These are phyloP conservation scores for Alouatta palliata DNA, from an alignment of 2,113 vertebrate species.

Conservation along the genomic window DNA sequence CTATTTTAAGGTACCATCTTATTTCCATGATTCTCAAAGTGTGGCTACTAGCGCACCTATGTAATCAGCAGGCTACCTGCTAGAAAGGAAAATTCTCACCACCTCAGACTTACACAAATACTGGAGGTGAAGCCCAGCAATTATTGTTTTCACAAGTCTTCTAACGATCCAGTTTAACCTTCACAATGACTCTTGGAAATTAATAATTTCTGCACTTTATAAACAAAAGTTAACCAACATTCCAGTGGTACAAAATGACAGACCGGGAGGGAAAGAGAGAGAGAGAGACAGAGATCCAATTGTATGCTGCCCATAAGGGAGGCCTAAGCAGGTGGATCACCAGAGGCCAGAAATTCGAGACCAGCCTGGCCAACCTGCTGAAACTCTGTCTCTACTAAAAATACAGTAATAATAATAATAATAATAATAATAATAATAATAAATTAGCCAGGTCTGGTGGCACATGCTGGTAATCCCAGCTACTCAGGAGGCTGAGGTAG, in stretches of 20 bases:
- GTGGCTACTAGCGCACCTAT: not conserved
- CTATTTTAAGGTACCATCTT: not conserved
- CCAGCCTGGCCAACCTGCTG: not conserved
- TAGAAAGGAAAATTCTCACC: not conserved
- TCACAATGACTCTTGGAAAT: not conserved
- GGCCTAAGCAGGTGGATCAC: not conserved
- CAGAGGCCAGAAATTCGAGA: not conserved
- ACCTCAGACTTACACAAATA: not conserved
- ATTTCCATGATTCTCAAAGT: not conserved
- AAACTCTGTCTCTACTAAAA: no score
- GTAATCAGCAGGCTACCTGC: not conserved
- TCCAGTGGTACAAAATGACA: not conserved
- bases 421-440: not conserved
- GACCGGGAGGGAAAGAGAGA: not conserved
- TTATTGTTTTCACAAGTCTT: not conserved
- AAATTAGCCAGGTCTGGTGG: not conserved
- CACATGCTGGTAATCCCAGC: not conserved
- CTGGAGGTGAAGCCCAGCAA: not conserved
- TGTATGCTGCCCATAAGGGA: not conserved
- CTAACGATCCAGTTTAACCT: not conserved
- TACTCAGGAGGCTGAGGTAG: not conserved
- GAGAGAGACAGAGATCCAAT: not conserved
- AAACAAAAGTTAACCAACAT: conserved; percentile 1
- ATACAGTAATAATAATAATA: no score
- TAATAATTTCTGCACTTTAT: not conserved